These are phyloP conservation scores for Crocallis elinguaria DNA, from an alignment of 2,888 invertebrate species.

Conservation along the genomic window DNA sequence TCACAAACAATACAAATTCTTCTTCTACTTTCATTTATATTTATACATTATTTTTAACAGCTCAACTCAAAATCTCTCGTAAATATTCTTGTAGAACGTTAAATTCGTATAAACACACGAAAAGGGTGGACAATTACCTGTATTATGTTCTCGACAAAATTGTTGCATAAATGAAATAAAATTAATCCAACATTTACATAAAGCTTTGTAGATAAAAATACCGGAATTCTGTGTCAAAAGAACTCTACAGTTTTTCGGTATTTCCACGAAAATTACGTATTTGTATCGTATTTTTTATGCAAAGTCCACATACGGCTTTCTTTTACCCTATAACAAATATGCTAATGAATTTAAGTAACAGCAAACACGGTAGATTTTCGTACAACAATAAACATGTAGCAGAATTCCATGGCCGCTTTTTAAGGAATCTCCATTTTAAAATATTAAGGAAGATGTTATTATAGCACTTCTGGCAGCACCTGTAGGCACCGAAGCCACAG, in stretches of 20 bases:
- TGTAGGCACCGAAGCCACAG: slow-evolving; percentile 63
- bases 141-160: slow-evolving; percentile 41
- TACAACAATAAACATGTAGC: background rate
- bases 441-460: slow-evolving; percentile 71
- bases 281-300: slow-evolving; percentile 41
- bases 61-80: slow-evolving; percentile 2
- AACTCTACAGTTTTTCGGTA: slow-evolving; percentile 41
- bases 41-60: slow-evolving; percentile 1
- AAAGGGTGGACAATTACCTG: slow-evolving; percentile 32
- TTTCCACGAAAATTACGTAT: slow-evolving; percentile 37
- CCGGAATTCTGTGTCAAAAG: slow-evolving; percentile 49
- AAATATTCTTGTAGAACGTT: slow-evolving; percentile 26
- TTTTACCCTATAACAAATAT: slow-evolving; percentile 25
- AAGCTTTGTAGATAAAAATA: slow-evolving; percentile 51
- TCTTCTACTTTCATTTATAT: too few species aligned
- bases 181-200: slow-evolving; percentile 53
- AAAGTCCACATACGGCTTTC: slow-evolving; percentile 38
- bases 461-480: slow-evolving; percentile 72
- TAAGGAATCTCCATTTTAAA: slow-evolving; percentile 27
- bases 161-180: slow-evolving; percentile 49
- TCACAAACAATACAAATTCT: too few species aligned
- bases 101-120: slow-evolving; percentile 28
- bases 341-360: slow-evolving; percentile 20
- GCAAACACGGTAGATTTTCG: background rate
- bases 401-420: background rate